phyloP scores from a whole-genome alignment of 2,113 vertebrate species.

The Cercopithecus mona region DNA sequence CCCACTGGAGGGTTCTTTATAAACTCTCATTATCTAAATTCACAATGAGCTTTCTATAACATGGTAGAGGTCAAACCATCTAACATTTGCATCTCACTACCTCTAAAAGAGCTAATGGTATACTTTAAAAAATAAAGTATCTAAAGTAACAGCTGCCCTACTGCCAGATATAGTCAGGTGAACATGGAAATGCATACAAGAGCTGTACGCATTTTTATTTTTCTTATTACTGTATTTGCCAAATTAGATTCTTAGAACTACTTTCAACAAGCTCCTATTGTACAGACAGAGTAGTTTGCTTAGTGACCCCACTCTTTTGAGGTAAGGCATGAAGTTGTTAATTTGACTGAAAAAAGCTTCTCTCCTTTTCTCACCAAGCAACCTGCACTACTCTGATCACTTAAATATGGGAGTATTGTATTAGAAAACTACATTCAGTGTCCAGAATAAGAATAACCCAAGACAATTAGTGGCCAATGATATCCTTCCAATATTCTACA shows the following conservation, averaged over 20 bases:
- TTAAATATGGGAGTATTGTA: rapidly evolving
- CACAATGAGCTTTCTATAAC: too few species aligned
- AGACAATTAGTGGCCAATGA: neutral
- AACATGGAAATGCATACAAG: neutral
- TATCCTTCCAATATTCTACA: rapidly evolving
- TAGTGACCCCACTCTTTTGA: neutral
- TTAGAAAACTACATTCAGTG: neutral
- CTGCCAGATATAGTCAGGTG: neutral
- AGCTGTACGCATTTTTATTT: too few species aligned
- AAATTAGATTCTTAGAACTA: neutral
- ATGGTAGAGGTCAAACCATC: neutral
- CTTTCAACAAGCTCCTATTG: neutral
- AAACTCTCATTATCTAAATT: neutral
- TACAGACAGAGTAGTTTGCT: neutral
- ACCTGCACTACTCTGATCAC: neutral
- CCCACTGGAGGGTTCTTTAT: neutral
- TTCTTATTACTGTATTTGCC: neutral
- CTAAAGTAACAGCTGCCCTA: neutral
- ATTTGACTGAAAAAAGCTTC: neutral
- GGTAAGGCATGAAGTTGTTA: neutral
- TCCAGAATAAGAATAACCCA: neutral
- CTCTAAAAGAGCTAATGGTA: neutral
- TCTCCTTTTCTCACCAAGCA: neutral
- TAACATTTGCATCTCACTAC: neutral
- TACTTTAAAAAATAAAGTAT: neutral